A percentile compares a stretch with the other conserved stretches of the same genome.
These are phyloP conservation scores for Tetranychus cinnabarinus DNA, from an alignment of 1,140 invertebrate genomes.

Conservation along the genomic window DNA sequence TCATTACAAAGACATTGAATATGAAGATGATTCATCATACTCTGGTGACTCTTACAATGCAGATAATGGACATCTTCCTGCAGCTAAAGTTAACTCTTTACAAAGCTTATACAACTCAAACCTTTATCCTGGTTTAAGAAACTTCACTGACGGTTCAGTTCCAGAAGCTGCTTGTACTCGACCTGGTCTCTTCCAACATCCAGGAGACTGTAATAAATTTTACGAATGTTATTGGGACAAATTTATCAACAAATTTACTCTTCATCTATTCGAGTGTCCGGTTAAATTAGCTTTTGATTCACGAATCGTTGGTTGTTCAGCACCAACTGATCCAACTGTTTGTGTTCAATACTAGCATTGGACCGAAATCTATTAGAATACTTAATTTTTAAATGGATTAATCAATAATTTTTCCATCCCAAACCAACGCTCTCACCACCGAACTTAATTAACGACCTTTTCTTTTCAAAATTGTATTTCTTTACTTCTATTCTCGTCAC, in stretches of 20 bases:
- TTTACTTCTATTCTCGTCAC: no score
- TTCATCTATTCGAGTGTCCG: conserved; percentile 55
- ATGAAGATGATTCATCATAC: neutral
- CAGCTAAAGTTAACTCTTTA: neutral
- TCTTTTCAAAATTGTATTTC: no score
- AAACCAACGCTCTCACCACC: no score
- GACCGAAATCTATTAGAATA: no score
- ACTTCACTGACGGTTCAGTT: conserved; percentile 4
- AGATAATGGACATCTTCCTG: neutral
- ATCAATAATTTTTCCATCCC: no score
- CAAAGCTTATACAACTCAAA: neutral
- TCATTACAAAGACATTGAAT: neutral
- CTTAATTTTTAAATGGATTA: no score
- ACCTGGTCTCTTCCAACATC: conserved; percentile 54
- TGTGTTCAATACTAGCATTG: conserved; percentile 2
- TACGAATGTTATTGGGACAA: conserved; percentile 60
- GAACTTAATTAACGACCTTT: no score
- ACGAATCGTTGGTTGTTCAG: conserved; percentile 36
- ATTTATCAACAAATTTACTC: conserved; percentile 45
- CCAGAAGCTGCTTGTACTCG: conserved; percentile 35
- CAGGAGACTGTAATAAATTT: conserved; percentile 56
- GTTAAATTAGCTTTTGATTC: conserved; percentile 47
- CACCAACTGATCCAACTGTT: conserved; percentile 8
- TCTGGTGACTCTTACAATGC: neutral
- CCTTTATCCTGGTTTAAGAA: neutral